Evolutionary conservation across 2,797 vertebrate species (phyloP), one percentile per base, ranked within the genome.

Genomic region (Brotogeris chrysoptera): DNA sequence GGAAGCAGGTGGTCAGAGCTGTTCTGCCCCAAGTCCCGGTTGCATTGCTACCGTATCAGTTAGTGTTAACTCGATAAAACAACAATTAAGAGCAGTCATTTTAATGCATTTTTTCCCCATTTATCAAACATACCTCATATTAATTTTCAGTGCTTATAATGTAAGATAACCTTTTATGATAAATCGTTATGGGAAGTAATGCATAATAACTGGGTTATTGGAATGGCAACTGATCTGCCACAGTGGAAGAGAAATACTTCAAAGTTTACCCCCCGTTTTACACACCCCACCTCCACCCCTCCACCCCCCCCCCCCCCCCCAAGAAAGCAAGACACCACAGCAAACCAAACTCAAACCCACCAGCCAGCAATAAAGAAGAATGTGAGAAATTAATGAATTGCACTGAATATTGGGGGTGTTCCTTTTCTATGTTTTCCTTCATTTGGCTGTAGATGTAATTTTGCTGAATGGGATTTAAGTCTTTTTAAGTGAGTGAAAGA

Each of bases 321-420:
- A 44, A 21, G 11, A 34, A n/a, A 5, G 9, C 38, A 21, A 28
- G 6, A 2, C 1, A 10, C 21, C 8, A 6, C 16, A 57, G n/a
- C 20, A 57, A 57, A 55, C 15, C 53, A 24, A 8, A 4, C 5
- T 5, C 9, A 18, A 27, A 17, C 8, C 34, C 34, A 32, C 14
- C n/a, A 44, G 9, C 17, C 28, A 83, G 6, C 6, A 18, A 18
- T 25, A 65, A 20, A 68, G 16, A 27, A 38, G 6, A 47, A 53
- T 44, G 5, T 86, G 28, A 86, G 43, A 53, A 86, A 53, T 46
- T 16, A 64, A 41, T 64, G 6, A 59, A 44, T 93, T 6, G 15
- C 28, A 16, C 14, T 73, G 46, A 50, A 39, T 66, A 36, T 61
- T 63, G n/a, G 36, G 53, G 25, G 13, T 55, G 24, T 73, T 93